A percentile compares a stretch with the other conserved stretches of the same genome.
Conservation (phyloP, 2,113 vertebrate species). For the Tragulus kanchil region DNA sequence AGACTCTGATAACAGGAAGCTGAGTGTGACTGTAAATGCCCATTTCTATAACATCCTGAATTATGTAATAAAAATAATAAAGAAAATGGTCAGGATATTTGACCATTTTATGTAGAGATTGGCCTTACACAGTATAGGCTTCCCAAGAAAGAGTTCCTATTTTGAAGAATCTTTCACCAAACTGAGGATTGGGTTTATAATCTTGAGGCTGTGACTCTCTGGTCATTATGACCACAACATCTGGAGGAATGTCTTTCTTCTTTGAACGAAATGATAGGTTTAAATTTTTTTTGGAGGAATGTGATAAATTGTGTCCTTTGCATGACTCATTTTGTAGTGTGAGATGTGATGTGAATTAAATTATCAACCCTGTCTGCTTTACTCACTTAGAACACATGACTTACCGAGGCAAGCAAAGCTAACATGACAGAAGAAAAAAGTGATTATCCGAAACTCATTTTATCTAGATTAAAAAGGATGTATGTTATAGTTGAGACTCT, state of each 20-base stretch:
- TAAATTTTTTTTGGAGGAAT: background rate
- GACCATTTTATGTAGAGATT: background rate
- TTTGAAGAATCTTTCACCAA: conserved; percentile 37
- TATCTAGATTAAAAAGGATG: background rate
- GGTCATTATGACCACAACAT: conserved; percentile 21
- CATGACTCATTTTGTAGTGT: background rate
- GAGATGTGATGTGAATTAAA: conserved; percentile 33
- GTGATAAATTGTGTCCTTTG: conserved; percentile 4
- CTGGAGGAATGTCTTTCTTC: background rate
- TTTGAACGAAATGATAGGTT: conserved; percentile 42
- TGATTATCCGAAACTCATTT: conserved; percentile 32
- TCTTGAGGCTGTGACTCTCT: background rate
- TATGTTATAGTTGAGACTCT: background rate
- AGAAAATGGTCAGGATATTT: background rate
- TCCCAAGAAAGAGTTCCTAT: background rate
- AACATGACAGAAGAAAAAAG: background rate
- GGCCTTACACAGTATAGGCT: background rate
- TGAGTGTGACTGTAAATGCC: background rate
- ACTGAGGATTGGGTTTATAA: background rate
- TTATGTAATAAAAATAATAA: conserved; percentile 30
- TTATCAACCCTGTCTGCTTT: background rate
- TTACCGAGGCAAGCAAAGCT: background rate
- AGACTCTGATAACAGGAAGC: conserved; percentile 21
- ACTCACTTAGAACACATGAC: background rate
- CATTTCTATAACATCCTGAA: conserved; percentile 1